Evolutionary conservation across 2,113 vertebrate genomes (phyloP), one percentile per base, ranked within the genome.

Genomic region (Poicephalus meyeri): DNA sequence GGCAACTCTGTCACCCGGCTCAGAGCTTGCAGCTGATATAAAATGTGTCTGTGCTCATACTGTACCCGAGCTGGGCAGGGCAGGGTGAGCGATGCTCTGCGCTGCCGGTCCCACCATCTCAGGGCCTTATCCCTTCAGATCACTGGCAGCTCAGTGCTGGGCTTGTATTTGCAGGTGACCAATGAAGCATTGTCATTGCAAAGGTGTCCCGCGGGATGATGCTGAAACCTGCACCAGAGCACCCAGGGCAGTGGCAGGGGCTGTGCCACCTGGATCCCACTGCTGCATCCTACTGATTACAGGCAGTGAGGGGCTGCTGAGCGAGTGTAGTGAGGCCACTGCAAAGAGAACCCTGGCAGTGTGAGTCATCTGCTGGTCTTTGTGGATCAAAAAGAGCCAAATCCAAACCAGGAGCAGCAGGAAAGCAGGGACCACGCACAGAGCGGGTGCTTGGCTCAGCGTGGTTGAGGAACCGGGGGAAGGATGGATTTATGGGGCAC

Each of bases 401-500:
- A 33, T 20, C 8, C 12, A 13, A 16, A 16, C 16, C 29, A 11
- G 76, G 56, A 61, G 49, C 31, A 20, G 28, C 20, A 19, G 56
- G 17, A 11, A 64, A 70, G 44, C 21, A 16, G 68, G 13, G 10
- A 31, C n/a, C 5, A 1, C 0, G 15, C 2, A 1, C 13, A 13
- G 50, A 50, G 74, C 16, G 20, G 49, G 55, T 9, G 8, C 41
- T 58, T 41, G 77, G 81, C 68, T 42, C 41, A 5, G 33, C 0
- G 2, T 21, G 56, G 42, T 3, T n/a, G 49, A n/a, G 37, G 11
- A 44, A 3, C 0, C 8, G 33, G 16, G n/a, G 42, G 53, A 50
- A 56, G n/a, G 82, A 9, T 1, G 13, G 0, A 0, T 21, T 58
- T 3, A 6, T 26, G 56, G 39, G 46, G 35, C 21, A 42, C 5